Evolutionary conservation across 2,888 invertebrate species (phyloP), one percentile per base, ranked within the genome.

Genomic region (Axea sp.): DNA sequence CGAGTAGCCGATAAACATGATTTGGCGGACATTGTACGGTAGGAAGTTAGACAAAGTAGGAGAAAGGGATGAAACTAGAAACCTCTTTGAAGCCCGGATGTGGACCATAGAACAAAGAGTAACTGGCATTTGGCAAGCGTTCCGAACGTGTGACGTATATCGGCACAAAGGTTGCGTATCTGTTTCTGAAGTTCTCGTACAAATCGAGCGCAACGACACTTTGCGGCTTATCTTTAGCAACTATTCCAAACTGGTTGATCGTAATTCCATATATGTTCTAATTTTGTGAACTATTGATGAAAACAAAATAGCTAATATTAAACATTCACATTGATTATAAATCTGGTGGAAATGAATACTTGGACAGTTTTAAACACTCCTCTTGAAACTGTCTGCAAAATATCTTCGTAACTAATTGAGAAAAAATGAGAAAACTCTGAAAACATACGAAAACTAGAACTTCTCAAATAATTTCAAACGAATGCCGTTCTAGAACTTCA

Each of bases 21-120:
- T 47, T 67, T 62, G 28, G 47, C 33, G 53, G 24, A 59, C 60
- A 39, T 39, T 53, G 55, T 24, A 41, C 53, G 26, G 73, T 47
- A 55, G 67, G 41, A 55, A 73, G 73, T 69, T 74, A 49, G 68
- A 59, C 68, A 59, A 64, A 64, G 41, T 51, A 30, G 39, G 53
- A 55, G 64, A 51, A 64, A 69, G 60, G 53, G 64, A 69, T 47
- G 59, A 43, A 65, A 69, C 64, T 64, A 33, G 69, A 69, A 65
- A 64, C 59, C 76, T 75, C 75, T 76, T 76, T 76, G 72, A 73
- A 72, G 62, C 39, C 43, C 67, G 62, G 71, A 59, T 65, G 68
- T 73, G 60, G 62, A 57, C 62, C 67, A 64, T 60, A 67, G 64
- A 67, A 71, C 73, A 76, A 67, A 68, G 76, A 71, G 69, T 73